phyloP scores from a whole-genome alignment of 2,797 vertebrate species.

The Thunnus albacares region DNA sequence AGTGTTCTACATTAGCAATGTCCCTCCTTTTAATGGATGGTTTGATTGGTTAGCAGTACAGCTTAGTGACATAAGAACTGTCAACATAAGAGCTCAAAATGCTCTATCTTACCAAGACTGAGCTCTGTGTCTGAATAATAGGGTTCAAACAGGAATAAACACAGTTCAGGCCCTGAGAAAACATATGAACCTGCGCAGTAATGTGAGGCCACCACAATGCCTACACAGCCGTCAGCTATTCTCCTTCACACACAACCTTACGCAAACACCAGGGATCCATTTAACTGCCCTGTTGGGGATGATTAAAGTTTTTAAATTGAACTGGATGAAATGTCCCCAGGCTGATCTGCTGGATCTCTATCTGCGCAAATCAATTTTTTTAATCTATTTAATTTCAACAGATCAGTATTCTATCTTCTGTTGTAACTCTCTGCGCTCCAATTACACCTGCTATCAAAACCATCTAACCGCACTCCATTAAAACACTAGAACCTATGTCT shows the following conservation, averaged over 20 bases:
- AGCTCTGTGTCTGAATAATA: not conserved
- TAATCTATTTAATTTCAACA: not conserved
- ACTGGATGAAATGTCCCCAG: not conserved
- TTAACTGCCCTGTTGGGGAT: slow-evolving; percentile 1
- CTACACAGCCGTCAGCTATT: not conserved
- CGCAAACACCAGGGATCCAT: not conserved
- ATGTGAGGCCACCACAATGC: not conserved
- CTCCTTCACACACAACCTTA: not conserved
- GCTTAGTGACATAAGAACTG: not conserved
- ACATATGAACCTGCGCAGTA: not conserved
- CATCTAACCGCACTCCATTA: not conserved
- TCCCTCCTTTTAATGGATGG: not conserved
- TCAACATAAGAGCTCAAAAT: not conserved
- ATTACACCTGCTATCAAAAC: not conserved
- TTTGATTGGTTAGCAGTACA: not conserved
- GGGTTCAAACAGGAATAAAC: slow-evolving; percentile 34
- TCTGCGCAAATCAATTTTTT: not conserved
- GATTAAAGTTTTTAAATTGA: not conserved
- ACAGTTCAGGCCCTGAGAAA: slow-evolving; percentile 57
- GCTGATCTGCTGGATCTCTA: slow-evolving; percentile 7
- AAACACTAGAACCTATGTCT: not conserved
- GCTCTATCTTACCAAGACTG: not conserved
- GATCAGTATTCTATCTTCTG: not conserved
- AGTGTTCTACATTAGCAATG: not conserved
- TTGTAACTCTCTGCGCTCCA: not conserved